These are phyloP conservation scores for Hippocampus zosterae DNA, from an alignment of 2,113 vertebrate genomes.

Conservation along the genomic window DNA sequence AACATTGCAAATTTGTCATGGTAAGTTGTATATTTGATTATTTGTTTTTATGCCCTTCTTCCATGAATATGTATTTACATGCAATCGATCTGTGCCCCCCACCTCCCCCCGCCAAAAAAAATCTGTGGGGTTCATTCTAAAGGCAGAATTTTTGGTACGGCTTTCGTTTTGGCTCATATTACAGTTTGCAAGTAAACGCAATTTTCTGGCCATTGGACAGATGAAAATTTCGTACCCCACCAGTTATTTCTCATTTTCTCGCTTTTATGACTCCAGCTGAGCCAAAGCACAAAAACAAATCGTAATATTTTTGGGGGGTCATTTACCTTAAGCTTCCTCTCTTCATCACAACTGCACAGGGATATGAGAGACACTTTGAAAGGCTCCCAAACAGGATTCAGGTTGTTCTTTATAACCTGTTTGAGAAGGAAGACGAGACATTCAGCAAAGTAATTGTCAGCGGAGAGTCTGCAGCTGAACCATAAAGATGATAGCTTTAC, in stretches of 20 bases:
- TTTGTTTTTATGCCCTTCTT: too few relatives aligned
- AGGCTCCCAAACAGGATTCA: slow-evolving; percentile 91
- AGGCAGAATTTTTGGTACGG: too few relatives aligned
- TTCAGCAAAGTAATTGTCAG: slow-evolving; percentile 3
- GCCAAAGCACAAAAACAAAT: not conserved
- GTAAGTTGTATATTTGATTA: too few relatives aligned
- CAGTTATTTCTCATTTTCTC: not conserved
- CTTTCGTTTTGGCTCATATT: not conserved
- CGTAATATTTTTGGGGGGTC: not conserved
- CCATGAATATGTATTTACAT: too few relatives aligned
- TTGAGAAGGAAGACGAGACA: slow-evolving; percentile 9
- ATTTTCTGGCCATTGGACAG: not conserved
- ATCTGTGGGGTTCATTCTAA: too few relatives aligned
- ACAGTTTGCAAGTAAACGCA: not conserved
- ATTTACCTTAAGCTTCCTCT: slow-evolving; percentile 85
- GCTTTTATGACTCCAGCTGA: not conserved
- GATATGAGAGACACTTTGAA: slow-evolving; percentile 93
- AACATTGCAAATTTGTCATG: too few relatives aligned
- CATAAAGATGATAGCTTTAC: slow-evolving; percentile 53
- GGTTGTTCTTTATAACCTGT: slow-evolving; percentile 94
- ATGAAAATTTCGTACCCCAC: not conserved
- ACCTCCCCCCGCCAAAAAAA: too few relatives aligned
- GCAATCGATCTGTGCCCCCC: too few relatives aligned
- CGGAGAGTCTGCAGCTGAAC: slow-evolving; percentile 1
- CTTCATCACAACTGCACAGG: slow-evolving; percentile 90